Evolutionary conservation across 2,888 invertebrate genomes (phyloP), one percentile per base, ranked within the genome.

Genomic region (Agrotis segetum): DNA sequence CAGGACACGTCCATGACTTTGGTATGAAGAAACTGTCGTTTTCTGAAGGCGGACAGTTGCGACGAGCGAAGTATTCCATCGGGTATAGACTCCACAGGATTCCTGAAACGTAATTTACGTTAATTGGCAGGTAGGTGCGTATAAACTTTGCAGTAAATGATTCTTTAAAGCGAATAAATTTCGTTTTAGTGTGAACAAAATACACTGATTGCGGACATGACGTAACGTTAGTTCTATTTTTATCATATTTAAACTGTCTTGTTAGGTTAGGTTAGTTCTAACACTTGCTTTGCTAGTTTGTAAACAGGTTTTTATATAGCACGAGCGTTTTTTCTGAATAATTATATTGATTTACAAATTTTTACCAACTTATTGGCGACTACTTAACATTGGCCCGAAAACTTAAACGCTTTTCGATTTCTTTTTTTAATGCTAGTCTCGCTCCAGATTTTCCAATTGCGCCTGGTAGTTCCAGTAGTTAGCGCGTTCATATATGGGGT

Each of bases 51-150:
- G 97, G 97, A 87, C 98, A 98, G 92, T 98, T 98, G 67, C 95
- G 92, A 59, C 98, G 96, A 0, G 99, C 98, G 90, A 97, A 99
- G 95, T 97, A 98, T 93, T 99, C 99, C 97, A 99, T 97, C 34
- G 97, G 96, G 91, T 99, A 99, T 3, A 98, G 90, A 85, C 98
- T 97, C 90, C 97, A 96, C n/a, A 98, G 91, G 4, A 98, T 86
- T 63, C 96, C 96, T 96, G 90, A n/a, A 90, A 84, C 11, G 55
- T 14, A 56, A 50, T n/a, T 13, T 24, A 29, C 19, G 7, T 17
- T 50, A 49, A 17, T 50, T 40, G 40, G 2, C 40, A 40, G 40
- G 9, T 40, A 40, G 11, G n/a, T n/a, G 40, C 11, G 1, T 11
- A n/a, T n/a, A 40, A 40, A 40, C 11, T 40, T 40, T 0, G 11